Evolutionary conservation across 2,797 vertebrate genomes (phyloP).

Genomic region (Dipus sagitta): DNA sequence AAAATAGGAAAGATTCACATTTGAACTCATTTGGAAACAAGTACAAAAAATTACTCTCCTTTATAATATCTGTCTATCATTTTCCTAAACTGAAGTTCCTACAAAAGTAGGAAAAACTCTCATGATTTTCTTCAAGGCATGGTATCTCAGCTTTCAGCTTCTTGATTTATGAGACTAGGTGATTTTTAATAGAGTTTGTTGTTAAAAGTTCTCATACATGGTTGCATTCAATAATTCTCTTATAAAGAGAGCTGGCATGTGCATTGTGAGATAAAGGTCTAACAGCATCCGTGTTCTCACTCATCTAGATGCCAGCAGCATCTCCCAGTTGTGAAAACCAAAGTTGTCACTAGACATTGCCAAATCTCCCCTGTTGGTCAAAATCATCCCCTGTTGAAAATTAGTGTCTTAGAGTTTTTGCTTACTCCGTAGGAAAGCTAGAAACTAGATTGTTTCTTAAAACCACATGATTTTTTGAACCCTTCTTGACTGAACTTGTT

Average conservation of each 20-base stretch:
- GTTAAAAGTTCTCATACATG: not conserved
- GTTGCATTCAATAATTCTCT: not conserved
- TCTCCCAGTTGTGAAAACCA: not conserved
- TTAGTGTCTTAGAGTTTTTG: not conserved
- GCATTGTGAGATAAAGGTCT: not conserved
- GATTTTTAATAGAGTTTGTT: not conserved
- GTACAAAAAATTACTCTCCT: not conserved
- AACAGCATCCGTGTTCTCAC: not conserved
- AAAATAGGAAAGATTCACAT: slow-evolving; percentile 34
- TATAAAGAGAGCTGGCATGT: not conserved
- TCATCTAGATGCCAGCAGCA: not conserved
- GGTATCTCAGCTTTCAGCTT: not conserved
- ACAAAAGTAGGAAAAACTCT: not conserved
- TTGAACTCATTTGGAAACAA: slow-evolving; percentile 44
- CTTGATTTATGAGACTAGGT: not conserved
- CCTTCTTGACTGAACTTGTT: not conserved
- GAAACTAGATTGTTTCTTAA: slow-evolving; percentile 37
- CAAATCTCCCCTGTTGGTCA: not conserved
- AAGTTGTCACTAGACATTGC: not conserved
- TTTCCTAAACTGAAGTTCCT: not conserved
- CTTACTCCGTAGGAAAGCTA: not conserved
- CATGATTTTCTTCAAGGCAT: not conserved
- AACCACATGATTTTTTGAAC: not conserved
- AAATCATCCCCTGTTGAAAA: slow-evolving; percentile 36
- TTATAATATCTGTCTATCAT: not conserved